Evolutionary conservation across 2,888 invertebrate species (phyloP), one percentile per base, ranked within the genome.

Genomic region (Aphelenchoides bicaudatus): DNA sequence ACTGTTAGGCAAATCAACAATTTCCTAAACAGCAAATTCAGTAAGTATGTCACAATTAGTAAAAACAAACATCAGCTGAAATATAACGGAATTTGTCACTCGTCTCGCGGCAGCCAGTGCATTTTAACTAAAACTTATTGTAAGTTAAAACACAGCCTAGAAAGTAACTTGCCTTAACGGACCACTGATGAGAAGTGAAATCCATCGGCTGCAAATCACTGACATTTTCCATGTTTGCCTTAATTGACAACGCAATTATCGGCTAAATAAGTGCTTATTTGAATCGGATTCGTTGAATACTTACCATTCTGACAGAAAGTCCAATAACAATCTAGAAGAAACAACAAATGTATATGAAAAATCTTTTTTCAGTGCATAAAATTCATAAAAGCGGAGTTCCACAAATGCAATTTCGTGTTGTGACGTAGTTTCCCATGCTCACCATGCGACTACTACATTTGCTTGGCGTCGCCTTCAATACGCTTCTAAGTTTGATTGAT

Each of bases 51-150:
- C 34, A n/a, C 10, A 34, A 34, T 10, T n/a, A 34, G n/a, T n/a
- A n/a, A 34, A 34, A n/a, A 34, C 34, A n/a, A 34, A 34, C 34
- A 10, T 48, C 13, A 16, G 49, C 49, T 16, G 27, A 27, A 13
- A 48, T 13, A 27, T 8, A 48, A 30, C 49, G 25, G 2, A 19
- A n/a, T 27, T 27, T n/a, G 16, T 88, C 86, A 0, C 89, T 86
- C 13, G 83, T 83, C 81, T 92, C 91, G 0, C 89, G 88, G 79
- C 93, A 93, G 78, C 87, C 88, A 21, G 85, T 84, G 74, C 93
- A 93, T 74, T 86, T 87, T 1, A 93, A 60, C 82, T 84, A 70
- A 49, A 78, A 58, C 10, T 8, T 27, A 31, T 8, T 34, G 29
- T 13, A 8, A 10, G 8, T 25, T 43, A 25, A n/a, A 25, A 13